Evolutionary conservation across 2,888 invertebrate species (phyloP), one percentile per base, ranked within the genome.

Genomic region (Trissoscelio sp.): DNA sequence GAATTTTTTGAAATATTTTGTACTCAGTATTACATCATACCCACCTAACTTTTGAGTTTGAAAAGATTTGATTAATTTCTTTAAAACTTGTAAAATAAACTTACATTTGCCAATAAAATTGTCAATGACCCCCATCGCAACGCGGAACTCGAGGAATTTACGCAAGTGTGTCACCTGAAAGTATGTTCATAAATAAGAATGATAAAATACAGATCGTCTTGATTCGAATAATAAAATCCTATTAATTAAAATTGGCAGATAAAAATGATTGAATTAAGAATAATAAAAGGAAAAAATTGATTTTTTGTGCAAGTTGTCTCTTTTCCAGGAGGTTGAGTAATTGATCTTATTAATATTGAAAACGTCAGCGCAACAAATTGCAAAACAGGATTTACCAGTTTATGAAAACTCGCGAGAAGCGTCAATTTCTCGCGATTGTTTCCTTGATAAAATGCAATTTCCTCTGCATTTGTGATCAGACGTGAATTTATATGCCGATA

Each of bases 401-500:
- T 97, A 86, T 96, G 95, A 92, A 98, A 99, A 87, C 98, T 96
- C 9, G 96, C 95, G 74, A 97, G 92, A 9, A 99, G 92, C 0
- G 97, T 98, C 46, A 96, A 92, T 90, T 97, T 96, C 91, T 99
- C 99, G 12, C 98, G 94, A 82, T 94, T 94, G 87, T 96, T 97
- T 83, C 97, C 96, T 92, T 96, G 94, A 87, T 95, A 96, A 91
- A 96, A 96, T 0, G 95, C 95, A 44, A 98, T 94, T 92, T 99
- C 99, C 92, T 99, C 99, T 0, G 98, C 97, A 92, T 99, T 98
- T 0, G 98, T 98, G 79, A 99, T 99, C 28, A 99, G 93, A 60
- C 99, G 93, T 1, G 99, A 97, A 92, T 99, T 98, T 31, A 99
- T 98, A 89, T 97, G 99, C 89, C 99, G 94, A 92, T 97, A 99